phyloP scores from a whole-genome alignment of 2,888 invertebrate genomes.

The Amiota minor region DNA sequence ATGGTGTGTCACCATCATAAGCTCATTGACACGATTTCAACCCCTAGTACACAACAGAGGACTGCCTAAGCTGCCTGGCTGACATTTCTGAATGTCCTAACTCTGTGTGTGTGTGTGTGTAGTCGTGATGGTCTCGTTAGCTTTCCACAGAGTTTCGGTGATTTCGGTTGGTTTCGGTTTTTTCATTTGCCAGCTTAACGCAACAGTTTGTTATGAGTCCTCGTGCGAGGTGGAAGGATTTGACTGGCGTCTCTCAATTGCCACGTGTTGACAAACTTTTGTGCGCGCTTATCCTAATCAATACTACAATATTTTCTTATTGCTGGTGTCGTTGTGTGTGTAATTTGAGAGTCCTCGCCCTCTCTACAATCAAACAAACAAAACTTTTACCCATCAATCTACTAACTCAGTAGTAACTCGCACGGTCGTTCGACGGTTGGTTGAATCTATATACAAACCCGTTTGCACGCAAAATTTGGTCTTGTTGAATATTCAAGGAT shows the following conservation, averaged over 20 bases:
- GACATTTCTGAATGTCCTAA: background rate
- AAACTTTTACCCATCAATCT: no score
- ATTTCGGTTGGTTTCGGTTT: background rate
- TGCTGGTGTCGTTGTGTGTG: background rate
- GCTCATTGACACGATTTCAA: conserved; percentile 10
- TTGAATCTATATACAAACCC: background rate
- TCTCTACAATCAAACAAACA: no score
- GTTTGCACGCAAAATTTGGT: background rate
- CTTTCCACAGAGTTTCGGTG: background rate
- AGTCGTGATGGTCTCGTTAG: conserved; percentile 14
- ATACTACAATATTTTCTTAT: background rate
- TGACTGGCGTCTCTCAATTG: conserved; percentile 16
- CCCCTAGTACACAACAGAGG: background rate
- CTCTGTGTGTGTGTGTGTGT: conserved; percentile 26
- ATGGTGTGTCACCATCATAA: background rate
- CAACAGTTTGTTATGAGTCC: conserved; percentile 66
- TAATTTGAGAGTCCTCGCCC: background rate
- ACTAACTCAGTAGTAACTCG: conserved; percentile 11
- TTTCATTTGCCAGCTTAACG: conserved; percentile 32
- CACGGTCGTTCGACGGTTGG: conserved; percentile 28
- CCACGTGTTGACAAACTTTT: background rate
- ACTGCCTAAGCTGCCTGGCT: background rate
- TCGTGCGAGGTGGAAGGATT: conserved; percentile 55
- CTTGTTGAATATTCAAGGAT: conserved; percentile 7
- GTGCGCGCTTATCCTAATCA: background rate